Evolutionary conservation across 2,797 vertebrate species (phyloP).

Genomic region (Propithecus deckenii): DNA sequence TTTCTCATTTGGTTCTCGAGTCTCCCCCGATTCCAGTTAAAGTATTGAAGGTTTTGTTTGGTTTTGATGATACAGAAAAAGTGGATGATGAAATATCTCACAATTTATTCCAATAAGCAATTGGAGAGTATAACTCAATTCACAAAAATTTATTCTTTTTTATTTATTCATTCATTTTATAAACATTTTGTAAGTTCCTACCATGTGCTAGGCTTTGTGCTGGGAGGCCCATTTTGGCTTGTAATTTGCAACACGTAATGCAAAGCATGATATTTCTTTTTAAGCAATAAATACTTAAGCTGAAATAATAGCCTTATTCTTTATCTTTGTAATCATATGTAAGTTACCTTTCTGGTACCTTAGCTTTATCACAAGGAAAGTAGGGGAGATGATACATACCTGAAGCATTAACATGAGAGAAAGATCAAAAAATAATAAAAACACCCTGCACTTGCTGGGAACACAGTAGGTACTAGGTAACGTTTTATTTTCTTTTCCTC

Average conservation of each 20-base stretch:
- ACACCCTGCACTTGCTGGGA: background rate
- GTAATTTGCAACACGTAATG: background rate
- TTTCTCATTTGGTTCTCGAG: background rate
- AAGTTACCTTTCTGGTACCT: background rate
- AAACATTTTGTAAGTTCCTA: background rate
- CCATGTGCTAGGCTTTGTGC: background rate
- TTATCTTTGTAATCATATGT: background rate
- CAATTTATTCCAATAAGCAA: background rate
- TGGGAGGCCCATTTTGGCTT: background rate
- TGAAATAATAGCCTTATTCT: background rate
- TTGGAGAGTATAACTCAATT: background rate
- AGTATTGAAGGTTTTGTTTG: background rate
- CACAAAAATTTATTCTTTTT: background rate
- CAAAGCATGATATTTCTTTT: background rate
- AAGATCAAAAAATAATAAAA: background rate
- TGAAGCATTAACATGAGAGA: background rate
- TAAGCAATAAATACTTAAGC: background rate
- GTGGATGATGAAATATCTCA: background rate
- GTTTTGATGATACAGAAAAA: background rate
- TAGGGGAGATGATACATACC: rapidly evolving
- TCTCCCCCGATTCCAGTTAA: background rate
- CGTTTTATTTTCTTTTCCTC: background rate
- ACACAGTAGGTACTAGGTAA: background rate
- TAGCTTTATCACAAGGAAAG: background rate
- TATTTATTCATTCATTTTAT: background rate